A percentile compares a stretch with the other conserved stretches of the same genome.
Conservation (phyloP, 2,888 invertebrate species). For the Agonum fuliginosum region DNA sequence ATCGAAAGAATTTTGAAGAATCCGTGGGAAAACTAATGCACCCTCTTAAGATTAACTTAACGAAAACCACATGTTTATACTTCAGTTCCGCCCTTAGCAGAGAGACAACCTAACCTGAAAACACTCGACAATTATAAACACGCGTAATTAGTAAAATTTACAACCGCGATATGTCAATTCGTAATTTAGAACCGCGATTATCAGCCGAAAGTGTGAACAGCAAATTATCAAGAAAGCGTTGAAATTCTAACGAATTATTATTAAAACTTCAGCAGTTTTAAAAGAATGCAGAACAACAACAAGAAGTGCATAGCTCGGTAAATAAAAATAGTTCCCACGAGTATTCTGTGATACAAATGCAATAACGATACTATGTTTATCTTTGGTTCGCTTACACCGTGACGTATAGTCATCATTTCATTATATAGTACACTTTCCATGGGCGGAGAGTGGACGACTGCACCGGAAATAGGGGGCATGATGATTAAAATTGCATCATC, state of each 20-base stretch:
- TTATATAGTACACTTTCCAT: constrained; percentile 43
- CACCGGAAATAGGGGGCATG: constrained; percentile 19
- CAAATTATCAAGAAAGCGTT: neutral
- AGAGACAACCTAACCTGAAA: neutral
- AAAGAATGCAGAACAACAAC: constrained; percentile 44
- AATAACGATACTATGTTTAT: constrained; percentile 54
- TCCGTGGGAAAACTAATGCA: constrained; percentile 17
- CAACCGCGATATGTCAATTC: neutral
- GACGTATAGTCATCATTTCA: constrained; percentile 54
- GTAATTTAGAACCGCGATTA: neutral
- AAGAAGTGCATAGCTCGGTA: constrained; percentile 9
- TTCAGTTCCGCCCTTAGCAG: constrained; percentile 1
- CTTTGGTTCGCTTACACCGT: constrained; percentile 54
- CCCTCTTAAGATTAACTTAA: constrained; percentile 38
- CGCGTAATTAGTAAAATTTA: neutral
- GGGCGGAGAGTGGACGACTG: constrained; percentile 19
- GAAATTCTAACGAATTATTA: constrained; percentile 4
- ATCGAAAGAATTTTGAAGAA: constrained; percentile 17
- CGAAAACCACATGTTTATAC: constrained; percentile 45
- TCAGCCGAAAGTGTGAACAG: constrained; percentile 21
- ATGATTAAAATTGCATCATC: neutral
- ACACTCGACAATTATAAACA: neutral
- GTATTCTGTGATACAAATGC: constrained; percentile 53
- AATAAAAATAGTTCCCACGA: constrained; percentile 53
- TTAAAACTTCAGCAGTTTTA: constrained; percentile 41